Percentiles rank a stretch among this genome's conserved stretches.
Conservation (phyloP, 2,113 vertebrate genomes). For the Rhagologus leucostigma region DNA sequence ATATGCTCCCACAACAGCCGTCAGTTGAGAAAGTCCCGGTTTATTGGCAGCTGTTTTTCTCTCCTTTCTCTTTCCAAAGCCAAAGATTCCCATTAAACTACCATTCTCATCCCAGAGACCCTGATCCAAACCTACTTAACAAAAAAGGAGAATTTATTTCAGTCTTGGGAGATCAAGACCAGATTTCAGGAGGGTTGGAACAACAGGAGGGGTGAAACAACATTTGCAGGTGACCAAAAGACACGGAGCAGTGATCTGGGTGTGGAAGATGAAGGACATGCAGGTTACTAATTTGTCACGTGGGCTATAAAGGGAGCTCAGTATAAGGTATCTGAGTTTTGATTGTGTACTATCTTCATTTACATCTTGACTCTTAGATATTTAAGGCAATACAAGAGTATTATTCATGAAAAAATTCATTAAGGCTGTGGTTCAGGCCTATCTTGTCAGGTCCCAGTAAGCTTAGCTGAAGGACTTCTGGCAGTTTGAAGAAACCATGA, state of each 20-base stretch:
- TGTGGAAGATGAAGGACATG: not conserved
- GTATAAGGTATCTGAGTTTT: not conserved
- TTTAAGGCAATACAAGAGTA: not conserved
- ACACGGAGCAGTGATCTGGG: not conserved
- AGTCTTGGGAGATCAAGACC: not conserved
- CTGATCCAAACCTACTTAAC: not conserved
- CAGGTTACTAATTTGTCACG: not conserved
- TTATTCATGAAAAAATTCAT: not conserved
- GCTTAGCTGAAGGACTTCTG: not conserved
- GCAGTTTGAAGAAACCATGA: not conserved
- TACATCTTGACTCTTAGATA: not conserved
- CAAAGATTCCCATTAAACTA: not conserved
- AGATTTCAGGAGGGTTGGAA: not conserved
- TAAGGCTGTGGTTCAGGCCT: not conserved
- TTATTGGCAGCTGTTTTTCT: not conserved
- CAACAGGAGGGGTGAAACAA: not conserved
- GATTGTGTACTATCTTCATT: not conserved
- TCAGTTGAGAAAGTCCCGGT: not conserved
- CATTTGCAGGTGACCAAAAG: fast-evolving
- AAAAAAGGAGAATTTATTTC: not conserved
- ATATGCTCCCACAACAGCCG: not conserved
- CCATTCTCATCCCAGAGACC: not conserved
- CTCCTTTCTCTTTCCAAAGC: not conserved
- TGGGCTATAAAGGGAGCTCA: not conserved
- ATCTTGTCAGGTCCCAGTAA: not conserved